Evolutionary conservation across 1,140 invertebrate genomes (phyloP), one percentile per base, ranked within the genome.

Genomic region (Kradibia gibbosae): DNA sequence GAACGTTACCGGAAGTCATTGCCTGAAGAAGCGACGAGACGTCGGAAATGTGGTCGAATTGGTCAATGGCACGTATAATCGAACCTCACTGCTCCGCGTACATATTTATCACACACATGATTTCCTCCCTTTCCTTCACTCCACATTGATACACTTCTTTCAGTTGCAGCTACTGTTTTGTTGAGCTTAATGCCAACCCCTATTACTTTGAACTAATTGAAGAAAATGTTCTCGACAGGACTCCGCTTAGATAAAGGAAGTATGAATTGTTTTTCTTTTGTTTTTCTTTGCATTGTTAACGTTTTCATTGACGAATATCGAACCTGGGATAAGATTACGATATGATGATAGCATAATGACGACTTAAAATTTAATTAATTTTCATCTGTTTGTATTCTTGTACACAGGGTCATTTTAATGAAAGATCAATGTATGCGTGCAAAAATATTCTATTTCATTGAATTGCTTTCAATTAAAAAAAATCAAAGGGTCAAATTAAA

Each of bases 21-120:
- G 70, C 8, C 65, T 71, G 77, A 15, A 82, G 83, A 85, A 82
- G 84, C 83, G 82, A 84, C 70, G 39, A 10, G 25, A 39, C 62
- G 62, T 11, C 74, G 28, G 72, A 81, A 83, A 85, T 84, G 85
- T 86, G 82, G 84, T 78, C 80, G 79, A 85, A 88, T 86, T 87
- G 87, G 85, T 87, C 87, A 86, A 86, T 85, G 86, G 87, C 87
- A 88, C 88, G 82, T 82, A 71, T 85, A 86, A 89, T 88, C 87
- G 86, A 85, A 85, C 80, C 83, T 86, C 77, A 82, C 67, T 78
- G 80, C 83, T 85, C 78, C 72, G 71, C 80, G 55, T 81, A 78
- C 72, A 83, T 86, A 84, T 84, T 86, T 86, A 85, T 84, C 85
- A 83, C 17, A 83, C 84, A 82, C 83, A n/a, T 60, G n/a, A 42